Evolutionary conservation across 2,797 vertebrate genomes (phyloP), one percentile per base, ranked within the genome.

Genomic region (Pteronotus mesoamericanus): DNA sequence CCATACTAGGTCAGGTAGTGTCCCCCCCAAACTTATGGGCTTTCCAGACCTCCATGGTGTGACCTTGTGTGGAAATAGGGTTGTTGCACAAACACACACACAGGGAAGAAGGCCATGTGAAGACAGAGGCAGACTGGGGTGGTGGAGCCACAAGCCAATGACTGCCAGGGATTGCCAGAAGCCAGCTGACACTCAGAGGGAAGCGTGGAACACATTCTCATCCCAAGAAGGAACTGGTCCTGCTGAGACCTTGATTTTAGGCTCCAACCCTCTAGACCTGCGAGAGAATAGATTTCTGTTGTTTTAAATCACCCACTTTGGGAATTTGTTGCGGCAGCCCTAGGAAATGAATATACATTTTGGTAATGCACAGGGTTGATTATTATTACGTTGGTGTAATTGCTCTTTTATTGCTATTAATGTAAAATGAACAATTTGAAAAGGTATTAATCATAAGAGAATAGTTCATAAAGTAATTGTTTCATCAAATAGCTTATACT

Each of bases 351-450:
- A 39, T 10, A 29, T 2, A 79, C 51, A 75, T 71, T 64, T 87
- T 29, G n/a, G 51, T 37, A 66, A 61, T 3, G 3, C n/a, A 10
- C n/a, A 14, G 1, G 46, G 12, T 21, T 77, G 57, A n/a, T 8
- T 32, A 1, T 8, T 29, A 1, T 69, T n/a, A 64, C 6, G 3
- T 46, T 21, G 22, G 10, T n/a, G 3, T 34, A 55, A 46, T 69
- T 64, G 46, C 19, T 42, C 39, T 39, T 86, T 82, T 59, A 59
- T 32, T 64, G 78, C 21, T 72, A 42, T 55, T 86, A 26, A 75
- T 11, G 9, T 37, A 57, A 91, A 91, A 39, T 51, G 77, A 69
- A 55, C 24, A 37, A 21, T 69, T 68, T 95, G 37, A 59, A 90
- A 80, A 21, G 18, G 57, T 39, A 15, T 77, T n/a, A 14, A 59